Evolutionary conservation across 2,888 invertebrate species (phyloP).

Genomic region (Molorchus minor): DNA sequence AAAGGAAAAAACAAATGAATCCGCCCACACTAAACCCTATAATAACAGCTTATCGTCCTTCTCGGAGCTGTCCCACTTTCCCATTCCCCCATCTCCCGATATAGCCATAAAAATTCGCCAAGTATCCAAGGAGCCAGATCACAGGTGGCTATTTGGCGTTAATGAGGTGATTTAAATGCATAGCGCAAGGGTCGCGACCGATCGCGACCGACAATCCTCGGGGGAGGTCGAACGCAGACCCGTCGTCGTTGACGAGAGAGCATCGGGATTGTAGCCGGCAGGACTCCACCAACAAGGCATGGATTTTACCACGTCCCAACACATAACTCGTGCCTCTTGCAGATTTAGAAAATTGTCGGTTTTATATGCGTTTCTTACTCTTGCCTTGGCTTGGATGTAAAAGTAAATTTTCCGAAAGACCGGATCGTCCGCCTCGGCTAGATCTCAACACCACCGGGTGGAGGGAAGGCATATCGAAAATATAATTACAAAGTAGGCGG

Average conservation of each 20-base stretch:
- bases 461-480: constrained; percentile 60
- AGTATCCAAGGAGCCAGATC: constrained; percentile 47
- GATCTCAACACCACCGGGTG: constrained; percentile 32
- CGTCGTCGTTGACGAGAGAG: constrained; percentile 30
- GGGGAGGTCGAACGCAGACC: constrained; percentile 42
- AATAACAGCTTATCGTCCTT: no score
- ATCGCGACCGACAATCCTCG: constrained; percentile 54
- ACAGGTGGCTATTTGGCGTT: constrained; percentile 61
- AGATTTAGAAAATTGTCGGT: no score
- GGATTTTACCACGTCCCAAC: no score
- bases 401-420: neutral
- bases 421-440: no score
- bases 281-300: neutral
- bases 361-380: no score
- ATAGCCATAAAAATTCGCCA: constrained; percentile 19
- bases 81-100: neutral
- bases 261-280: constrained; percentile 14
- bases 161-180: constrained; percentile 67
- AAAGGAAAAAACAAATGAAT: no score
- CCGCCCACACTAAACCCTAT: no score
- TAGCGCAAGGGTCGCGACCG: constrained; percentile 60
- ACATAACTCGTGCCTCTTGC: no score
- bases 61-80: neutral
- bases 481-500: constrained; percentile 63
- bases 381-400: neutral